These are phyloP conservation scores for Exocentrus adspersus DNA, from an alignment of 2,888 invertebrate species.

Conservation along the genomic window DNA sequence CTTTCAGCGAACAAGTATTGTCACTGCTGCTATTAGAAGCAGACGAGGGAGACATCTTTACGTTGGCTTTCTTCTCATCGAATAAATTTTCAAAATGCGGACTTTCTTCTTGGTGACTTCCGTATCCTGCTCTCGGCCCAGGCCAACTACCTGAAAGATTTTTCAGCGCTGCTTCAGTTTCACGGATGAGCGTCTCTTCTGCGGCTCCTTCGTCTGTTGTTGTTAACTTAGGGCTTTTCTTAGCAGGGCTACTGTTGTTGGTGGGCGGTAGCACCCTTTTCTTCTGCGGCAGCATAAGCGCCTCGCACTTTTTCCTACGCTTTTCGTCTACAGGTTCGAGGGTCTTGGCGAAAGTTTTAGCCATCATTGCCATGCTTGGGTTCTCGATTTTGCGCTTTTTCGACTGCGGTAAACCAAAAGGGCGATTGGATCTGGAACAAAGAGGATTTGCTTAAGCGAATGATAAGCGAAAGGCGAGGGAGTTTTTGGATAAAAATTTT, in stretches of 20 bases:
- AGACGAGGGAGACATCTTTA: constrained; percentile 73
- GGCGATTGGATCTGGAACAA: constrained; percentile 60
- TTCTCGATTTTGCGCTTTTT: constrained; percentile 76
- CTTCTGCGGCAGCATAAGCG: constrained; percentile 69
- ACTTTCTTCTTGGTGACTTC: constrained; percentile 77
- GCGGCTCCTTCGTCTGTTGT: constrained; percentile 64
- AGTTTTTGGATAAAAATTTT: too few species aligned
- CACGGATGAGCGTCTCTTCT: constrained; percentile 85
- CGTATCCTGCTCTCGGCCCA: constrained; percentile 74
- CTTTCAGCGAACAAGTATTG: constrained; percentile 74
- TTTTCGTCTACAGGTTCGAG: constrained; percentile 59
- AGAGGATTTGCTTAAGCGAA: constrained; percentile 21
- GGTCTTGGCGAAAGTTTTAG: constrained; percentile 53
- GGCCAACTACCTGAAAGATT: constrained; percentile 89
- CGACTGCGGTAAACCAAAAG: constrained; percentile 66
- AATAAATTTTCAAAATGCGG: constrained; percentile 87
- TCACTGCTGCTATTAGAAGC: constrained; percentile 69
- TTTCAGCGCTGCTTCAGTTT: constrained; percentile 88
- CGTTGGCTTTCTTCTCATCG: constrained; percentile 79
- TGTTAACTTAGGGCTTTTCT: constrained; percentile 64
- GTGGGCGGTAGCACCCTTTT: constrained; percentile 65
- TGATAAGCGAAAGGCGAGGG: too few species aligned
- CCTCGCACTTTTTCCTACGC: constrained; percentile 64
- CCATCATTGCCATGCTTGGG: constrained; percentile 56
- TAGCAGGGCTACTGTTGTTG: constrained; percentile 56